A percentile compares a stretch with the other conserved stretches of the same genome.
These are phyloP conservation scores for Acanthaster planci DNA, from an alignment of 35 echinoderm and acorn worm species.

Conservation along the genomic window DNA sequence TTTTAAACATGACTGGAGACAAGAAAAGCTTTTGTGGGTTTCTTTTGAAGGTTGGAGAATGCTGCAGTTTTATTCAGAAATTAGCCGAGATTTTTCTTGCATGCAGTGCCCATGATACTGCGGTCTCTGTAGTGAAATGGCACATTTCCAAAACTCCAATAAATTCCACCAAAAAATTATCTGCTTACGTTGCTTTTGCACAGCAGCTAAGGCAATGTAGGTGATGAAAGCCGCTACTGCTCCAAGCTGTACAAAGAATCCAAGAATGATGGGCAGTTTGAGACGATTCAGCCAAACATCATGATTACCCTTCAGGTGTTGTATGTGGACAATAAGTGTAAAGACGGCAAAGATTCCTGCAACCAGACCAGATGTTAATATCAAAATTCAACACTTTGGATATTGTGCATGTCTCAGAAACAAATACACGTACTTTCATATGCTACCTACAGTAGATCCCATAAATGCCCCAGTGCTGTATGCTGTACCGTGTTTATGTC, in stretches of 20 bases:
- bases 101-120: neutral
- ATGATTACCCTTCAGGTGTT: conserved; percentile 60
- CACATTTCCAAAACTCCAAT: conserved; percentile 1
- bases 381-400: too few species aligned
- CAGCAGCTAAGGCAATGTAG: conserved; percentile 72
- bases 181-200: conserved; percentile 74
- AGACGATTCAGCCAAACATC: conserved; percentile 78
- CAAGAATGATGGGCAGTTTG: conserved; percentile 70
- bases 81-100: neutral
- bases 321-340: conserved; percentile 73
- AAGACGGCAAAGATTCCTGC: conserved; percentile 82
- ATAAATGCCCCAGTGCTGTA: too few species aligned
- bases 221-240: conserved; percentile 65
- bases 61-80: neutral
- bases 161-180: neutral
- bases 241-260: conserved; percentile 66
- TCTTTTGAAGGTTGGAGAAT: neutral
- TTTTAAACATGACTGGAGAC: neutral
- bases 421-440: too few species aligned
- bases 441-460: too few species aligned
- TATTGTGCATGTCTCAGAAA: too few species aligned
- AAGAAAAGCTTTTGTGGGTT: neutral
- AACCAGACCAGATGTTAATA: neutral
- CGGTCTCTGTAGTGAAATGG: neutral
- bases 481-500: too few species aligned